Evolutionary conservation across 2,797 vertebrate species (phyloP).

Genomic region (Rhadinocentrus ornatus): DNA sequence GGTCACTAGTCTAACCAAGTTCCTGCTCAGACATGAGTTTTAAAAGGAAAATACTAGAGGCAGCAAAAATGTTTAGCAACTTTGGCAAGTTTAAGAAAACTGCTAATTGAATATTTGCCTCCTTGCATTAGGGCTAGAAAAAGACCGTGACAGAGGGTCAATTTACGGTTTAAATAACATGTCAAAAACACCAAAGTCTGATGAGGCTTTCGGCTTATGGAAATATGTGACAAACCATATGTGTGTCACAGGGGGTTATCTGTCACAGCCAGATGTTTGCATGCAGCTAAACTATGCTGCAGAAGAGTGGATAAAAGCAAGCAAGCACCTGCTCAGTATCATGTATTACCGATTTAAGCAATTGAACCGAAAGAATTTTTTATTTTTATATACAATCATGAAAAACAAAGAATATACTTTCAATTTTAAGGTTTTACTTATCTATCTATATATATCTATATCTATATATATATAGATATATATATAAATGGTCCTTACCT

Average conservation of each 20-base stretch:
- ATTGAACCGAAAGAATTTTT: slow-evolving; percentile 2
- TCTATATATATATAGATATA: no score
- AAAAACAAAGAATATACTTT: not conserved
- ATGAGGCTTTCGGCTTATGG: slow-evolving; percentile 32
- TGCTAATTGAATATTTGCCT: slow-evolving; percentile 60
- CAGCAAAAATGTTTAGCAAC: slow-evolving; percentile 61
- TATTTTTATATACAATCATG: not conserved
- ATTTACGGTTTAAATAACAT: slow-evolving; percentile 57
- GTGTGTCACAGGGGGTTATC: slow-evolving; percentile 40
- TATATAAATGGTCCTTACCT: not conserved
- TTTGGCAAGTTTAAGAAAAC: slow-evolving; percentile 57
- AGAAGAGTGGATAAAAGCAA: slow-evolving; percentile 1
- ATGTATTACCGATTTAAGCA: slow-evolving; percentile 2
- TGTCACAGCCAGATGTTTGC: slow-evolving; percentile 26
- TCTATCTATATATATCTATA: no score
- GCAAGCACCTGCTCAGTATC: slow-evolving; percentile 11
- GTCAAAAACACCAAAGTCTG: slow-evolving; percentile 38
- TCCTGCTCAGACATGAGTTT: slow-evolving; percentile 47
- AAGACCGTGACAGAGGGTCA: slow-evolving; percentile 54
- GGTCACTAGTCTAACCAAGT: slow-evolving; percentile 48
- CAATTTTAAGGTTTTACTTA: slow-evolving; percentile 1
- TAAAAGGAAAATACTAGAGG: slow-evolving; percentile 52
- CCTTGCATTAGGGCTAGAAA: slow-evolving; percentile 29
- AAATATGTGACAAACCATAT: slow-evolving; percentile 42
- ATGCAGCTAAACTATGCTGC: slow-evolving; percentile 8